These are phyloP conservation scores for Pseudolycoriella hygida DNA, from an alignment of 2,888 invertebrate genomes.

Conservation along the genomic window DNA sequence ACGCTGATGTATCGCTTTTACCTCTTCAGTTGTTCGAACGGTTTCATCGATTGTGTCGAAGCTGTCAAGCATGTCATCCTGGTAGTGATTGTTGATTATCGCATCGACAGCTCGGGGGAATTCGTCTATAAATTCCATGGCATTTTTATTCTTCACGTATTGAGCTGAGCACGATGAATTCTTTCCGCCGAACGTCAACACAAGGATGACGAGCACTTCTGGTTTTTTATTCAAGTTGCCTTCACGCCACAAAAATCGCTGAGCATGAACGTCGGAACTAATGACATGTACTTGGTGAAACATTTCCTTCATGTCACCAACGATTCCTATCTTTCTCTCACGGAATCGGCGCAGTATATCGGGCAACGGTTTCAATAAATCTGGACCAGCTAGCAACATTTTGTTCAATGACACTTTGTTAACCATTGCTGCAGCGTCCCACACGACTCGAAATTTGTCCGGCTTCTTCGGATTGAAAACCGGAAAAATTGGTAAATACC, in stretches of 20 bases:
- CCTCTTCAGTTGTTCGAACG: not conserved
- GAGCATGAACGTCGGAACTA: slow-evolving; percentile 5
- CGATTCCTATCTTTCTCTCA: slow-evolving; percentile 8
- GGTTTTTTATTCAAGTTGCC: not conserved
- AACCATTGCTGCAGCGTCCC: slow-evolving; percentile 14
- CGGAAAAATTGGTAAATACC: slow-evolving; percentile 14
- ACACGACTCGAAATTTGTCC: slow-evolving; percentile 14
- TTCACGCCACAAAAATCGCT: slow-evolving; percentile 10
- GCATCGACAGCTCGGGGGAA: not conserved
- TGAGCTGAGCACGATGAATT: not conserved
- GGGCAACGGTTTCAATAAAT: slow-evolving; percentile 10
- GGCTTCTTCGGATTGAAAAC: slow-evolving; percentile 14
- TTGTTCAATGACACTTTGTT: slow-evolving; percentile 13
- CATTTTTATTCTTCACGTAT: not conserved
- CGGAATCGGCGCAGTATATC: slow-evolving; percentile 12
- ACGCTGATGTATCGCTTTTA: not conserved
- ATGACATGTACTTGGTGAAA: slow-evolving; percentile 9
- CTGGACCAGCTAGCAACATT: slow-evolving; percentile 11
- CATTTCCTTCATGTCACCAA: slow-evolving; percentile 11
- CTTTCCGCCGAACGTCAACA: not conserved
- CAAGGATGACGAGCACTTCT: not conserved
- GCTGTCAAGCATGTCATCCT: not conserved
- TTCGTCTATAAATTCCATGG: not conserved
- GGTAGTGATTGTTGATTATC: not conserved
- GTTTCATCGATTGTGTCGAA: not conserved